Evolutionary conservation across 1,140 invertebrate genomes (phyloP), one percentile per base, ranked within the genome.

Genomic region (Drosophila malerkotliana): DNA sequence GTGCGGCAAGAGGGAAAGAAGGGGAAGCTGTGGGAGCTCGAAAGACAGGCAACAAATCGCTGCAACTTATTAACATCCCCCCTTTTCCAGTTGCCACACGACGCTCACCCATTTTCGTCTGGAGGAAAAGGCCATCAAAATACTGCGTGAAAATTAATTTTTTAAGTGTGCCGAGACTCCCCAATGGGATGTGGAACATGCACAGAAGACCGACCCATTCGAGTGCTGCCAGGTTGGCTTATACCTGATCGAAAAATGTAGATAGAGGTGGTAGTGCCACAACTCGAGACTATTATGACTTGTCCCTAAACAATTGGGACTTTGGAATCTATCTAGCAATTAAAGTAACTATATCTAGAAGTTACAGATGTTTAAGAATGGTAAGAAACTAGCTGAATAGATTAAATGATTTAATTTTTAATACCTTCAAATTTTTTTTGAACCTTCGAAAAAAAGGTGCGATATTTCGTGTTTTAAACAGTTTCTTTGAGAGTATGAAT

Each of bases 1-100:
- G 4, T 26, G 4, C 26, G 26, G 26, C 26, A 9, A 3, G 12
- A n/a, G 28, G 10, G 12, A 8, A 18, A 18, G 48, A 12, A 15
- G 26, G 12, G 18, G 2, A 4, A 10, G 4, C 39, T 44, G 14
- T 18, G 41, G 24, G 32, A n/a, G 24, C 26, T 34, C 41, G 61
- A 69, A 63, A 61, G 79, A 84, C 80, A 80, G 62, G 80, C 77
- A 79, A 84, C 80, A 84, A 84, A 84, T 84, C 81, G 81, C 77
- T 73, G 81, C 77, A 84, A 84, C 81, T 85, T 84, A 84, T 84
- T 85, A 85, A 84, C 81, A 84, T 34, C 51, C 39, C 32, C 8
- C 59, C 14, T n/a, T 18, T 10, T 1, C 8, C 55, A 7, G 1
- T 15, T 47, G 6, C 14, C 64, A 5, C 37, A 14, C 41, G 41